Evolutionary conservation across 1,140 invertebrate species (phyloP).

Genomic region (Panagrolaimus sp.): DNA sequence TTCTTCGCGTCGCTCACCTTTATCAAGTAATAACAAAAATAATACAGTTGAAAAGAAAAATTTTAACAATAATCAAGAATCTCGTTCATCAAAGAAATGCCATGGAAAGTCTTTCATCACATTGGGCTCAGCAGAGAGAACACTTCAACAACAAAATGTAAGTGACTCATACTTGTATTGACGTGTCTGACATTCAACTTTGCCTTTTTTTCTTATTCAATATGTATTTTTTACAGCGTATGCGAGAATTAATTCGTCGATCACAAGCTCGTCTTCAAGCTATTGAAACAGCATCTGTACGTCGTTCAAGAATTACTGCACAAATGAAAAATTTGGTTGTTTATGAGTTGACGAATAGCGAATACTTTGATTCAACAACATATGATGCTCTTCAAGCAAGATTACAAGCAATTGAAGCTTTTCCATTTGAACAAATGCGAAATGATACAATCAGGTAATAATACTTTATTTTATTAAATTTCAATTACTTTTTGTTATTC

Average conservation of each 20-base stretch:
- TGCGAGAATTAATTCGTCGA: neutral
- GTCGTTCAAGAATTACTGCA: neutral
- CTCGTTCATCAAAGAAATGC: too few species aligned
- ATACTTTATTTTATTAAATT: neutral
- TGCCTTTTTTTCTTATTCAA: too few species aligned
- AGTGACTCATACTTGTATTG: too few species aligned
- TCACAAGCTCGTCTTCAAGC: neutral
- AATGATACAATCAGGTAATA: neutral
- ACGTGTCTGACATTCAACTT: too few species aligned
- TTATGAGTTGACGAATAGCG: neutral
- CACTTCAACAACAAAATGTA: too few species aligned
- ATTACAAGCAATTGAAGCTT: neutral
- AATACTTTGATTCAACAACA: conserved; percentile 1
- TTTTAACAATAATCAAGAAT: too few species aligned
- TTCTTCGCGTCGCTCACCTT: too few species aligned
- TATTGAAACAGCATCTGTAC: neutral
- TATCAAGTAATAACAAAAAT: too few species aligned
- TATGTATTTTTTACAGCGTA: too few species aligned
- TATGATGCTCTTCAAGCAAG: neutral
- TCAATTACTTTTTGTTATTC: neutral
- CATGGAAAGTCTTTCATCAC: too few species aligned
- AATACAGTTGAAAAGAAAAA: too few species aligned
- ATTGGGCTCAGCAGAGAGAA: too few species aligned
- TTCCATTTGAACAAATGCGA: neutral
- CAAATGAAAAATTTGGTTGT: neutral